phyloP scores from a whole-genome alignment of 2,113 vertebrate species.

The Triplophysa dalaica region DNA sequence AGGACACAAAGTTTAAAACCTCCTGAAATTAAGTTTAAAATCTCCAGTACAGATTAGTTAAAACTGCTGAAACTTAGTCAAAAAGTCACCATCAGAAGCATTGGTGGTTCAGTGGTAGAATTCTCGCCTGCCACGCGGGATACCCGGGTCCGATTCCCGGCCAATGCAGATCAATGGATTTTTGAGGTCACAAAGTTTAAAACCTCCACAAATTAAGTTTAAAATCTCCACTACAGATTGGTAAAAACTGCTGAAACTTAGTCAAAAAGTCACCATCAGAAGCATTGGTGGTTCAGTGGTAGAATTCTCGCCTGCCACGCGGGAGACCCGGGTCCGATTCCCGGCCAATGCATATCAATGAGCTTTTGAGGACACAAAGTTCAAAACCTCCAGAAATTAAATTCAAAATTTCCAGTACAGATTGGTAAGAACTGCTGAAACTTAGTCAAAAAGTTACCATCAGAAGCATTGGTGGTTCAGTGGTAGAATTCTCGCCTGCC shows the following conservation, averaged over 20 bases:
- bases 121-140: constrained; percentile 63
- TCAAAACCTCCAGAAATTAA: too few species aligned
- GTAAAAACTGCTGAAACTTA: too few species aligned
- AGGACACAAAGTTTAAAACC: not conserved
- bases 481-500: constrained; percentile 49
- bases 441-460: too few species aligned
- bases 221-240: too few species aligned
- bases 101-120: constrained; percentile 55
- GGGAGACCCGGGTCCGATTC: constrained; percentile 52
- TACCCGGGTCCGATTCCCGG: constrained; percentile 55
- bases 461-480: constrained; percentile 52
- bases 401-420: too few species aligned
- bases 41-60: too few species aligned
- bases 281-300: constrained; percentile 54
- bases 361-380: not conserved
- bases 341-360: constrained; percentile 27
- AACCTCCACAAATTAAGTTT: too few species aligned
- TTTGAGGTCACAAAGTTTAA: too few species aligned
- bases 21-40: too few species aligned
- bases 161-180: constrained; percentile 5
- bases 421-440: too few species aligned
- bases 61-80: too few species aligned
- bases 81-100: not conserved
- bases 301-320: constrained; percentile 50
- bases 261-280: too few species aligned